phyloP scores from a whole-genome alignment of 2,797 vertebrate genomes.

The Coregonus ussuriensis region DNA sequence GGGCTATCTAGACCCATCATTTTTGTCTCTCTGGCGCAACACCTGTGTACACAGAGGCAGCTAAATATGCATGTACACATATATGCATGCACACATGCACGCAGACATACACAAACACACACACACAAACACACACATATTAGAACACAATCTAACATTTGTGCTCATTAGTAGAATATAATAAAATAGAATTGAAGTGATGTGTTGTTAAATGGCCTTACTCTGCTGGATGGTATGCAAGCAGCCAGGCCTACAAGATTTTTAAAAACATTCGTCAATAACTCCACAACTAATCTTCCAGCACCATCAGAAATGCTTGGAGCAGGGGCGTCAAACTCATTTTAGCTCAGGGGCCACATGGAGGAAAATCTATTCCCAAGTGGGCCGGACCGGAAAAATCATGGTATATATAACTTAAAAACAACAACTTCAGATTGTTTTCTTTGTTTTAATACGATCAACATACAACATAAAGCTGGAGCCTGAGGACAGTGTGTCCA shows the following conservation, averaged over 20 bases:
- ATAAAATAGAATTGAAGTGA: not conserved
- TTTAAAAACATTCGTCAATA: not conserved
- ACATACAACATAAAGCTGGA: no score
- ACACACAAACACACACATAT: not conserved
- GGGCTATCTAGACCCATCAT: not conserved
- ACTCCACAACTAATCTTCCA: not conserved
- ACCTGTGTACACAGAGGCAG: not conserved
- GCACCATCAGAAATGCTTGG: not conserved
- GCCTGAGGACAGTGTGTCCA: no score
- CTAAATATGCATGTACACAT: not conserved
- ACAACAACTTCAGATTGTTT: no score
- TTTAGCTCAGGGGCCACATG: no score
- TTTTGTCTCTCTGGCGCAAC: constrained; percentile 5
- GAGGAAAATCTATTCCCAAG: no score
- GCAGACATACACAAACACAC: not conserved
- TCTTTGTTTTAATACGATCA: no score
- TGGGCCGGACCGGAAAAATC: no score
- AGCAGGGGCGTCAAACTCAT: no score
- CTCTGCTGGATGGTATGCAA: not conserved
- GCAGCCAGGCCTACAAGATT: not conserved
- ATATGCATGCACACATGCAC: not conserved
- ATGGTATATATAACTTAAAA: no score
- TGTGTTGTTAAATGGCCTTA: no score
- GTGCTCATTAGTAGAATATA: not conserved
- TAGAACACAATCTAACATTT: not conserved